Conservation (phyloP, 2,888 invertebrate genomes). For the Drosophila vallismaia region DNA sequence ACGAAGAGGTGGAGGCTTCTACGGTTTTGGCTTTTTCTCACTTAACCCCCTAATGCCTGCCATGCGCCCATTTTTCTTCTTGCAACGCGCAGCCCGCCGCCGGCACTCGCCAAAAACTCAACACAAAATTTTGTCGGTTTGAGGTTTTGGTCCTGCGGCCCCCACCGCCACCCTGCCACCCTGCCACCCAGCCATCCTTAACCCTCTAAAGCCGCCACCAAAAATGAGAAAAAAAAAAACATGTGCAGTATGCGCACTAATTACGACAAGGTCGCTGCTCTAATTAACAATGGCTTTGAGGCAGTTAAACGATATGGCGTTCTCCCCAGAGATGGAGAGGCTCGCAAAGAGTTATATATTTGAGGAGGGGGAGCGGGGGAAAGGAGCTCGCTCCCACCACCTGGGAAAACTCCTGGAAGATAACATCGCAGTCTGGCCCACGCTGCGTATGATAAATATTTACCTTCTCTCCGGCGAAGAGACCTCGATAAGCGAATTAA, state of each 20-base stretch:
- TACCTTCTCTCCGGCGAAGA: neutral
- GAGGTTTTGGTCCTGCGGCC: neutral
- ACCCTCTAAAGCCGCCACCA: constrained; percentile 9
- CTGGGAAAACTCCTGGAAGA: neutral
- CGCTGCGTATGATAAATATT: constrained; percentile 29
- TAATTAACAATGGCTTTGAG: constrained; percentile 77
- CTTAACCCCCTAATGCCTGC: constrained; percentile 1
- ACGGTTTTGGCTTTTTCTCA: neutral
- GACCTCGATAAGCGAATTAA: neutral
- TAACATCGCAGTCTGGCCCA: neutral
- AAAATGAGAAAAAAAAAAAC: neutral
- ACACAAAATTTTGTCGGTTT: constrained; percentile 54
- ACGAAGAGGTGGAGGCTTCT: too few relatives aligned
- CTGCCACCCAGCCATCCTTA: neutral
- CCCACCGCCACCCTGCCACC: neutral
- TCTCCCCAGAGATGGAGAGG: constrained; percentile 17
- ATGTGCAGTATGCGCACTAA: constrained; percentile 69
- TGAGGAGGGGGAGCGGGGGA: neutral
- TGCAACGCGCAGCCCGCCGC: constrained; percentile 31
- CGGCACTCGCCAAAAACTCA: constrained; percentile 56
- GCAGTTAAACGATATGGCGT: constrained; percentile 67
- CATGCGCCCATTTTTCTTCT: neutral
- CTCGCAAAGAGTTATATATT: neutral
- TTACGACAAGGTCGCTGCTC: constrained; percentile 75
- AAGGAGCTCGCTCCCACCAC: neutral